These are phyloP conservation scores for Ophion obscuratus DNA, from an alignment of 2,888 invertebrate genomes.

Conservation along the genomic window DNA sequence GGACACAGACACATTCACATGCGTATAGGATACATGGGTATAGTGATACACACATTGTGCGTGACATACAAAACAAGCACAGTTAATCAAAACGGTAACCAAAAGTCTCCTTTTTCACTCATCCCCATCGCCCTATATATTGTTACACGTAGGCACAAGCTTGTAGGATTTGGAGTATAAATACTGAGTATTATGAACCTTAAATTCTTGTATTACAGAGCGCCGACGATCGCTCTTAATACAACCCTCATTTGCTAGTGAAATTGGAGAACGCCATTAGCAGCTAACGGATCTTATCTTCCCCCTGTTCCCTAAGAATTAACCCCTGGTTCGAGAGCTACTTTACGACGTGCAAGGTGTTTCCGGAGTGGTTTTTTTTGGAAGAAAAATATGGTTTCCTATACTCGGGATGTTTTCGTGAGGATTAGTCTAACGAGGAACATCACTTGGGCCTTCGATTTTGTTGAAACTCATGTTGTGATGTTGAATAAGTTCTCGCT, in stretches of 20 bases:
- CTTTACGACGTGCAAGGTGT: conserved; percentile 39
- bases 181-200: conserved; percentile 37
- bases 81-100: conserved; percentile 64
- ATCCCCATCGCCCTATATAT: conserved; percentile 9
- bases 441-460: too few relatives aligned
- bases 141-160: conserved; percentile 1
- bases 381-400: conserved; percentile 1
- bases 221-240: conserved; percentile 49
- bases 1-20: background rate
- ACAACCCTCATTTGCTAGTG: conserved; percentile 61
- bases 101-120: conserved; percentile 46
- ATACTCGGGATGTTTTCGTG: background rate
- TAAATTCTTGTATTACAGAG: conserved; percentile 38
- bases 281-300: conserved; percentile 65
- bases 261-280: conserved; percentile 67
- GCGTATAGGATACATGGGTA: conserved; percentile 20
- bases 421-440: background rate
- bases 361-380: conserved; percentile 11
- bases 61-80: conserved; percentile 36
- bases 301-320: conserved; percentile 31
- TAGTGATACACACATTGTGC: conserved; percentile 35
- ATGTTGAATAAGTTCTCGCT: too few relatives aligned
- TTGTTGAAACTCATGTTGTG: too few relatives aligned
- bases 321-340: conserved; percentile 42
- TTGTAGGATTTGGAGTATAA: conserved; percentile 32